These are phyloP conservation scores for Sericinus montela DNA, from an alignment of 2,888 invertebrate genomes.

Conservation along the genomic window DNA sequence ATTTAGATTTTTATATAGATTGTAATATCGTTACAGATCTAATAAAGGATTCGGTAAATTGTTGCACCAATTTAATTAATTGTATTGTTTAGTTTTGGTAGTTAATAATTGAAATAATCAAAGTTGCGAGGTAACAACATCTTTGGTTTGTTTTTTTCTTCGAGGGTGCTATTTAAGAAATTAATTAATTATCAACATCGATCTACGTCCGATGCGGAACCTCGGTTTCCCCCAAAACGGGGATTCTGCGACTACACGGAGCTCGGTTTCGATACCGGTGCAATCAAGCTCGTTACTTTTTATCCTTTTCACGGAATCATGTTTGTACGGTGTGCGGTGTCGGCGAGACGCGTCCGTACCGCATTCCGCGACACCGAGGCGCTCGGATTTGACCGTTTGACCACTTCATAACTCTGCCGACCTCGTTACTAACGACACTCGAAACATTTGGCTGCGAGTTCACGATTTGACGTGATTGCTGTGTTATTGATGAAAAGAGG, in stretches of 20 bases:
- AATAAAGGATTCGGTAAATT: no score
- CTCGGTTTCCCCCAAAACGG: conserved; percentile 13
- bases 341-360: conserved; percentile 50
- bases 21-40: no score
- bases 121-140: no score
- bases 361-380: conserved; percentile 70
- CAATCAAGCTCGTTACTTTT: conserved; percentile 9
- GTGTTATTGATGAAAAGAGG: no score
- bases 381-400: conserved; percentile 53
- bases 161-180: background rate
- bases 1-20: no score
- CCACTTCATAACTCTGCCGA: conserved; percentile 41
- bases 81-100: no score
- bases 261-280: conserved; percentile 8
- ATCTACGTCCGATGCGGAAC: background rate
- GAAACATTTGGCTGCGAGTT: background rate
- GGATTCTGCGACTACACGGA: conserved; percentile 2
- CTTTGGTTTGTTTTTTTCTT: no score
- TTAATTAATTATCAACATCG: background rate
- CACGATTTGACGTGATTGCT: background rate
- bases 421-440: conserved; percentile 12
- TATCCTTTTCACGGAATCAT: conserved; percentile 50
- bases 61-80: no score
- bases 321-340: conserved; percentile 57
- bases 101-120: no score